Evolutionary conservation across 2,888 invertebrate genomes (phyloP).

Genomic region (Gastrophysa polygoni): DNA sequence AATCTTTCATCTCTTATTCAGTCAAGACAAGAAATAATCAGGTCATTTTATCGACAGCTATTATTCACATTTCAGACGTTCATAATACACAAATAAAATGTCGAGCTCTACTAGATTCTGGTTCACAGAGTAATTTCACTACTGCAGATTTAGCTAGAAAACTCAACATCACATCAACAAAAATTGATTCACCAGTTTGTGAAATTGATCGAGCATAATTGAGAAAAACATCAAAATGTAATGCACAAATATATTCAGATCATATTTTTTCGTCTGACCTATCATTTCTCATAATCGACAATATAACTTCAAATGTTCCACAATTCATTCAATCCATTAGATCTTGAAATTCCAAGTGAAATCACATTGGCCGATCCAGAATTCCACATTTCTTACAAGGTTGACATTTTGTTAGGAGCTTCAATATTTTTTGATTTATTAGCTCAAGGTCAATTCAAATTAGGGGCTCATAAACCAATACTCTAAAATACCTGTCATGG

Average conservation of each 20-base stretch:
- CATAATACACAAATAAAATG: not conserved
- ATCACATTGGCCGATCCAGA: not conserved
- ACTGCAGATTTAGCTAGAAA: constrained; percentile 5
- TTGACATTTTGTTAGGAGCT: constrained; percentile 3
- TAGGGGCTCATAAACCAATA: not conserved
- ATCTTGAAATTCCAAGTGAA: not conserved
- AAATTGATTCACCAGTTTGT: constrained; percentile 4
- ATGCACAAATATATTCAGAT: not conserved
- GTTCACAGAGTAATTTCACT: constrained; percentile 7
- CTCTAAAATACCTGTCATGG: constrained; percentile 3
- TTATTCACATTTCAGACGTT: not conserved
- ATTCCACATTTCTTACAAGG: not conserved
- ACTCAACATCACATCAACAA: not conserved
- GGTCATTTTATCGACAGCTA: constrained; percentile 9
- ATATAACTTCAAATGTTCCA: not conserved
- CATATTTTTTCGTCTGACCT: not conserved
- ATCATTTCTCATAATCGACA: not conserved
- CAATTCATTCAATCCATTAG: not conserved
- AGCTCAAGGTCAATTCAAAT: constrained; percentile 7
- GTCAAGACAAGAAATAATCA: not conserved
- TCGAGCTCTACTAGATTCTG: constrained; percentile 11
- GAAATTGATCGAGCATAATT: not conserved
- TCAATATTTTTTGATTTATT: constrained; percentile 2
- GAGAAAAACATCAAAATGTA: not conserved
- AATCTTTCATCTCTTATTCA: not conserved